phyloP scores from a whole-genome alignment of 2,797 vertebrate genomes.

The Hyperoplus lanceolatus region DNA sequence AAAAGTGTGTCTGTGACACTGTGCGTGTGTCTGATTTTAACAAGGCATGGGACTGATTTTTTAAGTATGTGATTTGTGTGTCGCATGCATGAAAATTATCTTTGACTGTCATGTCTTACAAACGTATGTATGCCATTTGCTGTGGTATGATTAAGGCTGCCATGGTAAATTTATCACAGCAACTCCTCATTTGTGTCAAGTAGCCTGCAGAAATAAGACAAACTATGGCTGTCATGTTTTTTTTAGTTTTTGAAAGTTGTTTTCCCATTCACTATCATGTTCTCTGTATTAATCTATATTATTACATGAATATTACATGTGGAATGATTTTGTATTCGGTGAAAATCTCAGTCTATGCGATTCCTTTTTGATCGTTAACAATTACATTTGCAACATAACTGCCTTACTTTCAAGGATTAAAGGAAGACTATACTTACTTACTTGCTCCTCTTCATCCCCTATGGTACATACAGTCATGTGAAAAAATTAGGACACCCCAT shows the following conservation, averaged over 20 bases:
- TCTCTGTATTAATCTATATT: not conserved
- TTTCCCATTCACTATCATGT: not conserved
- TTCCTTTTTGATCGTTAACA: not conserved
- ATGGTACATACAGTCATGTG: too few relatives aligned
- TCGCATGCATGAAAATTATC: constrained; percentile 9
- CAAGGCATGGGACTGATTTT: constrained; percentile 2
- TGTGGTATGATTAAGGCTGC: constrained; percentile 14
- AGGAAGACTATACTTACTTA: too few relatives aligned
- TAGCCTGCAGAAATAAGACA: not conserved
- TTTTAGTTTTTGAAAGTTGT: not conserved
- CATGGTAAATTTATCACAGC: not conserved
- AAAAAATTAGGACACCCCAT: too few relatives aligned
- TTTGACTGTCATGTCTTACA: constrained; percentile 15
- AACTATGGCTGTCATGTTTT: not conserved
- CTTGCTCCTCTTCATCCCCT: too few relatives aligned
- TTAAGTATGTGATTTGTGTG: constrained; percentile 16
- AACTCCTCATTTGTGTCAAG: not conserved
- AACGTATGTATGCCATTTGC: constrained; percentile 11
- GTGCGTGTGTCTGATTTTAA: constrained; percentile 13
- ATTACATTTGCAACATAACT: too few relatives aligned
- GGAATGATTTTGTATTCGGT: not conserved
- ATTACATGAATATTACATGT: not conserved
- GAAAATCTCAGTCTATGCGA: not conserved
- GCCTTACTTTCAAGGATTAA: not conserved
- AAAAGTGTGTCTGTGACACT: constrained; percentile 8